Base-by-base conservation (phyloP, 2,888 invertebrate genomes). In the Pristionchus arcanus region DNA sequence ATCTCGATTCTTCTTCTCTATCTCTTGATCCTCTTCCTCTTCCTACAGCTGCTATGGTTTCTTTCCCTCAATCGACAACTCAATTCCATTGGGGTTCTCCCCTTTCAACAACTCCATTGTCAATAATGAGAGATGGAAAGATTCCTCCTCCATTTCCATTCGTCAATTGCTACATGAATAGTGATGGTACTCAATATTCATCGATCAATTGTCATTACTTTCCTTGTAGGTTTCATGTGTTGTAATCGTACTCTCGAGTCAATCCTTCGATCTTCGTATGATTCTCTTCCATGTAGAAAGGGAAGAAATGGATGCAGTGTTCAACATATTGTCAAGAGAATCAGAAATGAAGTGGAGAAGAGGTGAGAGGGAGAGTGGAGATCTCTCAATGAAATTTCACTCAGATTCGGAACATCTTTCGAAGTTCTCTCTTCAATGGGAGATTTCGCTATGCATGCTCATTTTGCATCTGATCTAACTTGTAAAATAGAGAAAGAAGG, bases 321-420 rank as follows among this genome's bases (percentile, higher is more conserved):
- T 0, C 87, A 87, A 31, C n/a, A 87, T 53, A 28, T 87, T 16
- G 87, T 87, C 21, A 68, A 87, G 71, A 68, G 31, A 59, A 15
- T 87, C 28, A 68, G 55, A 21, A 49, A 31, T 19, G 87, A 87
- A 49, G 71, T 59, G 28, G 87, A 87, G 87, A 87, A 37, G 71
- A 87, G 31, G 87, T 87, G 28, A 71, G 71, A 34, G 34, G 37
- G 19, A 21, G 34, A 74, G 74, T 19, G 74, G 16, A 37, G 25
- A 1, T 34, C 11, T 77, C 49, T 83, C 83, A 55, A 21, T 55
- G 9, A 84, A 66, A 66, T 11, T 86, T 7, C 9, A 81, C 89
- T 49, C 90, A 92, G 93, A 63, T 93, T 93, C 90, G 90, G 86
- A 31, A 90, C 91, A n/a, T 89, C 91, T 81, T 92, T 93, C 88